Percentiles rank a stretch among this genome's conserved stretches.
phyloP scores from a whole-genome alignment of 2,113 vertebrate genomes.

The Microtus montanus region DNA sequence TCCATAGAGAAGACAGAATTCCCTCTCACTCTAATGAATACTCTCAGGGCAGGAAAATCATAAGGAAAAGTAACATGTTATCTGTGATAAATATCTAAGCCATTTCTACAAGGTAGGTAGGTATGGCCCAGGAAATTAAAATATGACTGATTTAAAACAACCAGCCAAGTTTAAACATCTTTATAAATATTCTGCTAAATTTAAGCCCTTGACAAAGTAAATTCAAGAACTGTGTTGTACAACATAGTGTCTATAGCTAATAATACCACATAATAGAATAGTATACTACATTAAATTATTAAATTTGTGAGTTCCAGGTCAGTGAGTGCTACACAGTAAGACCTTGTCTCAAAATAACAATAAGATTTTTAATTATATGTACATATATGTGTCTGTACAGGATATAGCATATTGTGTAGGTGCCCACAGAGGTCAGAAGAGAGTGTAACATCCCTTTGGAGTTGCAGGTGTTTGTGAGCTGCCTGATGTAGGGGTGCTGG shows the following conservation, averaged over 20 bases:
- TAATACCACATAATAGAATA: not conserved
- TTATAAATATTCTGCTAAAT: constrained; percentile 5
- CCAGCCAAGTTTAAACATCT: not conserved
- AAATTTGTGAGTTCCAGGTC: not conserved
- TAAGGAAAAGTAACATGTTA: not conserved
- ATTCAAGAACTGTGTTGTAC: not conserved
- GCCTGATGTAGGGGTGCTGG: not conserved
- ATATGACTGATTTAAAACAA: not conserved
- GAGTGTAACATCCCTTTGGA: not conserved
- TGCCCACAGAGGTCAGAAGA: not conserved
- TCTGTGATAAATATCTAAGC: not conserved
- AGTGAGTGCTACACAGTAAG: not conserved
- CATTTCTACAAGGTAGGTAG: constrained; percentile 2
- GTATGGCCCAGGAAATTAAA: constrained; percentile 21
- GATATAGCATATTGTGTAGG: not conserved
- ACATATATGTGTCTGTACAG: not conserved
- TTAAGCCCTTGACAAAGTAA: not conserved
- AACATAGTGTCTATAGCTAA: not conserved
- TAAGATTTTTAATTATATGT: not conserved
- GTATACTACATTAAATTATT: not conserved
- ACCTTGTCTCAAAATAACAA: not conserved
- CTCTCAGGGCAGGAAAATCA: not conserved
- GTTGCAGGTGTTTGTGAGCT: not conserved
- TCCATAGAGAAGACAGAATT: not conserved
- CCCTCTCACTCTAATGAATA: not conserved